Evolutionary conservation across 2,797 vertebrate species (phyloP).

Genomic region (Nannoperca obscura): DNA sequence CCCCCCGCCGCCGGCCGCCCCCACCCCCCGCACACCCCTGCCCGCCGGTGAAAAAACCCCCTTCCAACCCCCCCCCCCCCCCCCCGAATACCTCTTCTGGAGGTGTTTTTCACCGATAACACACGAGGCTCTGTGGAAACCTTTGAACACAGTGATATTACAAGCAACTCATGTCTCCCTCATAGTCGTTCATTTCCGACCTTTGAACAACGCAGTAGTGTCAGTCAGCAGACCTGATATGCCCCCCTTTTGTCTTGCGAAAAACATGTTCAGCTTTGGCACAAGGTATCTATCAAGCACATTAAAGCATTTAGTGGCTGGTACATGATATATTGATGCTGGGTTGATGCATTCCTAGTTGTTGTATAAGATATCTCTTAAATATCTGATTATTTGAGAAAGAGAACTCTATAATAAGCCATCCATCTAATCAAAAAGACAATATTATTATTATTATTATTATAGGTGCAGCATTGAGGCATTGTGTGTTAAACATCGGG

Average conservation of each 20-base stretch:
- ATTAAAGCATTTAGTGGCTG: conserved; percentile 21
- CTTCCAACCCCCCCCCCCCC: too few species aligned
- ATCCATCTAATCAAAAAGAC: not conserved
- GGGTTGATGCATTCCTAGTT: not conserved
- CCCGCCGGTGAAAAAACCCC: too few species aligned
- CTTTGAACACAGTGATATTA: conserved; percentile 58
- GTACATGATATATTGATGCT: conserved; percentile 3
- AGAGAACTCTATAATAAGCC: not conserved
- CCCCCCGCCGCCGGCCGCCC: conserved; percentile 10
- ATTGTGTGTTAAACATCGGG: conserved; percentile 1
- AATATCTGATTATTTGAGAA: not conserved
- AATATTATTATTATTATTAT: not conserved
- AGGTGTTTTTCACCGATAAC: conserved; percentile 47
- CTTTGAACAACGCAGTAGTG: conserved; percentile 38
- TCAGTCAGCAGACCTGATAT: conserved; percentile 43
- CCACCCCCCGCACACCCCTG: too few species aligned
- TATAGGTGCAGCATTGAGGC: not conserved
- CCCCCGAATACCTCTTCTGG: conserved; percentile 1
- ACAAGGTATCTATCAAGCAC: conserved; percentile 1
- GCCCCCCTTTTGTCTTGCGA: conserved; percentile 16
- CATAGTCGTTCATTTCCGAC: conserved; percentile 54
- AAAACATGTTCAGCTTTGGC: conserved; percentile 15
- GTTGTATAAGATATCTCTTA: not conserved
- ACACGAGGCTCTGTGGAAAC: conserved; percentile 39
- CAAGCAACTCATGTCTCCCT: conserved; percentile 42